These are phyloP conservation scores for Euthynnus affinis DNA, from an alignment of 2,797 vertebrate genomes.

Conservation along the genomic window DNA sequence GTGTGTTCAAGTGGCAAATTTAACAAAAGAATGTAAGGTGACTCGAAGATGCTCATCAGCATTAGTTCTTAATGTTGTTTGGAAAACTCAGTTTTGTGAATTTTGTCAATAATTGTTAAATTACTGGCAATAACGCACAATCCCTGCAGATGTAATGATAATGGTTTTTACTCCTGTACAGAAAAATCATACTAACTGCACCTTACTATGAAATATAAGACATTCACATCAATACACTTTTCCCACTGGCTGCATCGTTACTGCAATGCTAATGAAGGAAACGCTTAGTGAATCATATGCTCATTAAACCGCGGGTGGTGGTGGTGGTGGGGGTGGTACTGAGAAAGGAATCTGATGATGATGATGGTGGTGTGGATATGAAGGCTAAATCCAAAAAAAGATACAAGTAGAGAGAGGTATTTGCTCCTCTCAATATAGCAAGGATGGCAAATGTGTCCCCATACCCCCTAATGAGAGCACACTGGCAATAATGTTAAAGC, in stretches of 20 bases:
- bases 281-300: constrained; percentile 36
- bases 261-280: constrained; percentile 58
- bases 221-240: constrained; percentile 28
- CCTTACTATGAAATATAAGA: constrained; percentile 47
- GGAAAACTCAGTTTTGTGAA: constrained; percentile 10
- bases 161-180: constrained; percentile 45
- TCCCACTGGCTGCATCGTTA: constrained; percentile 44
- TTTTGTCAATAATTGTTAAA: constrained; percentile 22
- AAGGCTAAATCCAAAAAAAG: constrained; percentile 17
- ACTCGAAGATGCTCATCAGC: not conserved
- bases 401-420: constrained; percentile 16
- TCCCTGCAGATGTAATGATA: constrained; percentile 34
- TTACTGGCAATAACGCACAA: constrained; percentile 24
- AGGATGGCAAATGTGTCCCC: constrained; percentile 48
- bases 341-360: constrained; percentile 11
- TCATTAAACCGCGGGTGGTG: constrained; percentile 50
- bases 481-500: constrained; percentile 51
- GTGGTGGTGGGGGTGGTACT: not conserved
- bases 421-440: constrained; percentile 25
- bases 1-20: not conserved
- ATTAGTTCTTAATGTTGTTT: constrained; percentile 3
- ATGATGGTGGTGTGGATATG: constrained; percentile 6
- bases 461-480: constrained; percentile 51
- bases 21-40: not conserved
- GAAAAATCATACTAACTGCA: constrained; percentile 35